Conservation (phyloP, 2,113 vertebrate species). For the Leptobrachium ailaonicum region DNA sequence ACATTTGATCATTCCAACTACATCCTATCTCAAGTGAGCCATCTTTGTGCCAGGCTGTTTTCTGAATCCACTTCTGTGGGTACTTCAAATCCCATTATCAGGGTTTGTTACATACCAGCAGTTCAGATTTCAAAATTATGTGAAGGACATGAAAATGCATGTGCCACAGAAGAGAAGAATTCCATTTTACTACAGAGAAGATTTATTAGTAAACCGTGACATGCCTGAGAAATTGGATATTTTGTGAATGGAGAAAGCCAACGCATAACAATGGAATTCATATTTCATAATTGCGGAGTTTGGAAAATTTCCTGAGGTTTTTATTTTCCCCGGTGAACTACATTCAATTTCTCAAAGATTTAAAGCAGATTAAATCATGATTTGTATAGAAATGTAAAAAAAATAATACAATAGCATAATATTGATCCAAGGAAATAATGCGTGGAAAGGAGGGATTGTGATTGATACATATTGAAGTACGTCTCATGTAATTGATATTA, state of each 20-base stretch:
- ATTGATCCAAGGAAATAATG: constrained; percentile 1
- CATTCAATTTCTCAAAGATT: constrained; percentile 23
- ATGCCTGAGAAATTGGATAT: constrained; percentile 5
- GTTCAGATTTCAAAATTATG: constrained; percentile 20
- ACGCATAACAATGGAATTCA: not conserved
- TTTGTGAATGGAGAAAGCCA: not conserved
- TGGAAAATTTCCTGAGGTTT: constrained; percentile 12
- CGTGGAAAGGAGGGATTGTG: not conserved
- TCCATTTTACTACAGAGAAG: constrained; percentile 3
- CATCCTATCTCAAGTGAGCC: too few relatives aligned
- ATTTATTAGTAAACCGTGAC: constrained; percentile 30
- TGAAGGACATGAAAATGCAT: constrained; percentile 13
- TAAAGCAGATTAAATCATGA: constrained; percentile 27
- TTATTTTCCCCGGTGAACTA: not conserved
- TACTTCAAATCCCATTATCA: not conserved
- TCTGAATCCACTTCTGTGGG: constrained; percentile 13
- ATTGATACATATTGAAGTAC: not conserved
- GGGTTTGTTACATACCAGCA: constrained; percentile 1
- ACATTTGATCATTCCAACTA: too few relatives aligned
- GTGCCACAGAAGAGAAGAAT: constrained; percentile 7
- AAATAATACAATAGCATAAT: not conserved
- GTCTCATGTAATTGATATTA: not conserved
- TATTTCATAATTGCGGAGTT: constrained; percentile 26
- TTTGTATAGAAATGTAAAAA: constrained; percentile 17
- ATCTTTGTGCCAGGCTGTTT: not conserved